These are phyloP conservation scores for Nannospalax galili DNA, from an alignment of 2,113 vertebrate species.

Conservation along the genomic window DNA sequence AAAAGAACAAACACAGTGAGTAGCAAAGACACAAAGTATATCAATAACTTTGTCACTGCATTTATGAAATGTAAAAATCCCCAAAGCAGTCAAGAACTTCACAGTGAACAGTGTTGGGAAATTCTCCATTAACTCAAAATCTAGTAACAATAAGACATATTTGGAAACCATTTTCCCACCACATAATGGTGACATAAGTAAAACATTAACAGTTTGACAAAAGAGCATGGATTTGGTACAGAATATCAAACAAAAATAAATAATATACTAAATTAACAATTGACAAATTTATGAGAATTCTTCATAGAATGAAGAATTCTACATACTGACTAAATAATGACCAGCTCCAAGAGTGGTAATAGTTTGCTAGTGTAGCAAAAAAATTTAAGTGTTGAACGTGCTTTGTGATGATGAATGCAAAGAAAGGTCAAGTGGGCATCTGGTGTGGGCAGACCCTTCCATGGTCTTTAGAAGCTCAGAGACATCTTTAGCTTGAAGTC, in stretches of 20 bases:
- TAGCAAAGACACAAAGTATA: background rate
- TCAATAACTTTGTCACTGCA: background rate
- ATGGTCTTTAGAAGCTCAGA: background rate
- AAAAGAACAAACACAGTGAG: background rate
- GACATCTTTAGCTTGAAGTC: background rate
- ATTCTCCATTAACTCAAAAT: background rate
- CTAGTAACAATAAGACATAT: background rate
- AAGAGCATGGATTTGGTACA: background rate
- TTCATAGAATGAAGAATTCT: background rate
- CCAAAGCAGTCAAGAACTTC: constrained; percentile 1
- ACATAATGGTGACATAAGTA: background rate
- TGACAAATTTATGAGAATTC: background rate
- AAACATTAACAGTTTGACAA: constrained; percentile 18
- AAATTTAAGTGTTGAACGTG: background rate
- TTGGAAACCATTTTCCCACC: background rate
- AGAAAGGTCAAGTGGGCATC: background rate
- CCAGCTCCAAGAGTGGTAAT: background rate
- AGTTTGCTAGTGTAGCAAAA: background rate
- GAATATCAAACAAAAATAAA: background rate
- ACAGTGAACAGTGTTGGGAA: background rate
- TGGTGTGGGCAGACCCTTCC: background rate
- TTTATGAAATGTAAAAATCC: constrained; percentile 9
- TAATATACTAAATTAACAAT: background rate
- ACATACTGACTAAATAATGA: background rate
- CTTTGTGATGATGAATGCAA: background rate